Evolutionary conservation across 1,140 invertebrate genomes (phyloP).

Genomic region (Caenorhabditis briggsae): DNA sequence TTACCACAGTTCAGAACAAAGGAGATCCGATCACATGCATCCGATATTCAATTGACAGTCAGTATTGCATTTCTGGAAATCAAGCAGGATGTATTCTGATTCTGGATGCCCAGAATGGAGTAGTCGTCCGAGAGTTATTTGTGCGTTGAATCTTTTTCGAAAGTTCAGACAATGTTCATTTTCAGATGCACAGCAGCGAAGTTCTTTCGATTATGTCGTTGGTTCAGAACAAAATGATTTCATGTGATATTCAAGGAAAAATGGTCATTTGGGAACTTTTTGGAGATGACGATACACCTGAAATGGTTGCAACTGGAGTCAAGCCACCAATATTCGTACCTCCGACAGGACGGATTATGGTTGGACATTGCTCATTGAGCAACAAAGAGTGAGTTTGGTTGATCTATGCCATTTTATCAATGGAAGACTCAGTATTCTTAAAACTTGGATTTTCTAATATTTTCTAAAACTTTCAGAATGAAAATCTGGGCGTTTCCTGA

Average conservation of each 20-base stretch:
- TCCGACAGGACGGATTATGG: conserved; percentile 58
- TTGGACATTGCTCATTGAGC: conserved; percentile 61
- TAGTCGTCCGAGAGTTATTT: conserved; percentile 56
- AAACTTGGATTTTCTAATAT: background rate
- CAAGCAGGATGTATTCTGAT: conserved; percentile 60
- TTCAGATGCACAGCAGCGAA: conserved; percentile 58
- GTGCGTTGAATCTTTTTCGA: conserved; percentile 47
- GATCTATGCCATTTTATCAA: background rate
- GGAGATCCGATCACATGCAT: conserved; percentile 62
- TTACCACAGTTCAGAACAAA: conserved; percentile 65
- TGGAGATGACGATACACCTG: conserved; percentile 33
- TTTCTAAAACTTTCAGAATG: conserved; percentile 62
- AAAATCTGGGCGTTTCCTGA: conserved; percentile 69
- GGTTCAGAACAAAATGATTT: conserved; percentile 35
- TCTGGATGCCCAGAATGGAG: conserved; percentile 63
- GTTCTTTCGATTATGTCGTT: conserved; percentile 44
- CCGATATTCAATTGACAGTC: conserved; percentile 61
- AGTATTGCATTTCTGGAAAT: conserved; percentile 62
- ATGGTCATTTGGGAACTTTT: conserved; percentile 47
- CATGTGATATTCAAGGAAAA: conserved; percentile 22
- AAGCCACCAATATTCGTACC: conserved; percentile 61
- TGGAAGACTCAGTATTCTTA: too few relatives aligned
- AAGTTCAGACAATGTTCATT: conserved; percentile 1
- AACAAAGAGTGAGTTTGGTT: conserved; percentile 61
- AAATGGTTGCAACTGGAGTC: conserved; percentile 62